Percentiles rank a stretch among this genome's conserved stretches.
Evolutionary conservation across 2,888 invertebrate species (phyloP).

Genomic region (Amitus sp.): DNA sequence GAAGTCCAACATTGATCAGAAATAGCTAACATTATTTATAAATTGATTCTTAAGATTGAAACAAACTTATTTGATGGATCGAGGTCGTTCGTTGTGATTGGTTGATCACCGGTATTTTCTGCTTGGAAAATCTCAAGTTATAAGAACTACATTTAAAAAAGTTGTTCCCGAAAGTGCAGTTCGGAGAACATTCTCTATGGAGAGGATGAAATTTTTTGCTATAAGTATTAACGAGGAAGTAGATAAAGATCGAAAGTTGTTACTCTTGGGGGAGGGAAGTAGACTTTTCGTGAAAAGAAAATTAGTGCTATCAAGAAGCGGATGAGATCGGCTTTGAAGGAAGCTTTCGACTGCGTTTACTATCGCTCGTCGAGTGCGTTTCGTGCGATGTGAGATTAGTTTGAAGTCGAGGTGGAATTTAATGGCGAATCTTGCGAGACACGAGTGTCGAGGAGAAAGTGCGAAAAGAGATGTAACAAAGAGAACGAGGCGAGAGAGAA

Average conservation of each 20-base stretch:
- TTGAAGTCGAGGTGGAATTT: constrained; percentile 38
- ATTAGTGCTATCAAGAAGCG: too few relatives aligned
- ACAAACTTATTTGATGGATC: too few relatives aligned
- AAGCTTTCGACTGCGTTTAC: neutral
- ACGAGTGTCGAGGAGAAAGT: constrained; percentile 38
- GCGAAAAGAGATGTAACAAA: constrained; percentile 39
- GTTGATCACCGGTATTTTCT: too few relatives aligned
- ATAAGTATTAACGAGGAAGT: constrained; percentile 15
- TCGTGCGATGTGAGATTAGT: constrained; percentile 36
- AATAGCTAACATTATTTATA: too few relatives aligned
- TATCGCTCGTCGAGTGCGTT: too few relatives aligned
- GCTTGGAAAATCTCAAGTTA: too few relatives aligned
- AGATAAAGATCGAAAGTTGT: constrained; percentile 5
- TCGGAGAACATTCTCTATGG: constrained; percentile 13
- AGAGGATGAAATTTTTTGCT: constrained; percentile 8
- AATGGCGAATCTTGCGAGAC: constrained; percentile 35
- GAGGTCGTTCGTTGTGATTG: too few relatives aligned
- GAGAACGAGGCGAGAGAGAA: constrained; percentile 33
- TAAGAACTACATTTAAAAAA: constrained; percentile 7
- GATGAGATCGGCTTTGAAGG: too few relatives aligned
- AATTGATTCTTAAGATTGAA: too few relatives aligned
- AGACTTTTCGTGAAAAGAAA: constrained; percentile 3
- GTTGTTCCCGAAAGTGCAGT: constrained; percentile 10
- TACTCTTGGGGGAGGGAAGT: neutral
- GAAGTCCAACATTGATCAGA: too few relatives aligned